Conservation (phyloP, 2,888 invertebrate genomes). For the Marasmarcha lunaedactyla region DNA sequence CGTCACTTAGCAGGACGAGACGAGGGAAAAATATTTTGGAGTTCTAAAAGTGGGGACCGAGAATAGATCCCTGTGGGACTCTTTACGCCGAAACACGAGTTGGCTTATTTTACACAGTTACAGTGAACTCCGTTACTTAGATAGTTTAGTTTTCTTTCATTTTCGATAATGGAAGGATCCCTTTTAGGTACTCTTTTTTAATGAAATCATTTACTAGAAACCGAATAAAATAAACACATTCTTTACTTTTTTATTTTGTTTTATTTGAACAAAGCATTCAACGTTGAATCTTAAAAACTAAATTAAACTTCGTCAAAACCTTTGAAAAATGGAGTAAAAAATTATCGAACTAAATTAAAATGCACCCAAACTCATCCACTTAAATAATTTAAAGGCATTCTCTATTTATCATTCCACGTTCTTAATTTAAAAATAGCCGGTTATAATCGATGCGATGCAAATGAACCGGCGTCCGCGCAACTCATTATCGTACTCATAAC, state of each 20-base stretch:
- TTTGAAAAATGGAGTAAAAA: constrained; percentile 2
- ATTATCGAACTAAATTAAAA: background rate
- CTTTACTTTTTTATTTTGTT: too few species aligned
- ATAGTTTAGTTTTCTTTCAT: background rate
- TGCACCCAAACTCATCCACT: constrained; percentile 13
- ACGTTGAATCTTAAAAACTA: too few species aligned
- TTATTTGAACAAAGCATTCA: too few species aligned
- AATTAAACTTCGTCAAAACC: background rate
- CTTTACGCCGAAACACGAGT: constrained; percentile 41
- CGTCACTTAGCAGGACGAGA: constrained; percentile 40
- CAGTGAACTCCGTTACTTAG: background rate
- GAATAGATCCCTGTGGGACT: constrained; percentile 67
- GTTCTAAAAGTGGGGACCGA: constrained; percentile 48
- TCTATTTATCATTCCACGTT: constrained; percentile 34
- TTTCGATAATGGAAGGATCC: background rate
- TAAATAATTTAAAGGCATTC: constrained; percentile 15
- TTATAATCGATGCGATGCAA: constrained; percentile 34
- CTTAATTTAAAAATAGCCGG: constrained; percentile 51
- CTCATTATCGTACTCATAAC: constrained; percentile 58
- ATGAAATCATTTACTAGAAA: background rate
- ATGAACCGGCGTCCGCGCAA: constrained; percentile 41
- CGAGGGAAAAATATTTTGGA: constrained; percentile 36
- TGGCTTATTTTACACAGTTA: constrained; percentile 34
- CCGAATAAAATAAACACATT: constrained; percentile 10
- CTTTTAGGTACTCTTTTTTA: background rate